Evolutionary conservation across 1,140 invertebrate species (phyloP).

Genomic region (Xylocopa sonorina): DNA sequence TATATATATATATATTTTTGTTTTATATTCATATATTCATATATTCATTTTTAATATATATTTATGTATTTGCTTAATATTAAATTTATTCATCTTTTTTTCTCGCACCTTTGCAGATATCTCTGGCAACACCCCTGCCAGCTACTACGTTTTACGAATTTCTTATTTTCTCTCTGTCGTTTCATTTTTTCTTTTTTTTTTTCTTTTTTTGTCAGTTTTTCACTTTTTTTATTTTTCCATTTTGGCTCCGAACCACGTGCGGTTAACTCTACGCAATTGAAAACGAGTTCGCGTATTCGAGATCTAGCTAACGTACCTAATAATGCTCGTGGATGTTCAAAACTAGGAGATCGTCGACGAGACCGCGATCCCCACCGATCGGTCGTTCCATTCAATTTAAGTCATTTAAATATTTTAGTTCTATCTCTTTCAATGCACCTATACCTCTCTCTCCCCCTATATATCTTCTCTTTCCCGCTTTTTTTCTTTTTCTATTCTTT

Average conservation of each 20-base stretch:
- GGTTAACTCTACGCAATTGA: constrained; percentile 38
- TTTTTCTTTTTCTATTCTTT: background rate
- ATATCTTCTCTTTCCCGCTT: background rate
- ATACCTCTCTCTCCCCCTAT: background rate
- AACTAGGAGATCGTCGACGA: constrained; percentile 5
- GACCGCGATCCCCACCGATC: constrained; percentile 3
- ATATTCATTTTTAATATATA: constrained; percentile 52
- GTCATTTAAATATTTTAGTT: background rate
- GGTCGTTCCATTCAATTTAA: constrained; percentile 8
- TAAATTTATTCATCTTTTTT: constrained; percentile 51
- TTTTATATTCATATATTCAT: constrained; percentile 54
- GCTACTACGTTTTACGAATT: constrained; percentile 24
- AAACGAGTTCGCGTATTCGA: constrained; percentile 42
- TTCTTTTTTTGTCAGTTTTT: background rate
- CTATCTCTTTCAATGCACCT: background rate
- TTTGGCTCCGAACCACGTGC: constrained; percentile 39
- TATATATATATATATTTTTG: constrained; percentile 58
- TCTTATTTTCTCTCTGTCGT: background rate
- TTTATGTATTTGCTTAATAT: constrained; percentile 41
- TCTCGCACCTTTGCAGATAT: constrained; percentile 59
- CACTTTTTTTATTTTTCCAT: background rate
- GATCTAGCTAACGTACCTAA: constrained; percentile 33
- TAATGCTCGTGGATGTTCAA: constrained; percentile 45
- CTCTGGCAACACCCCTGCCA: constrained; percentile 34
- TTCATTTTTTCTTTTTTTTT: background rate